A percentile compares a stretch with the other conserved stretches of the same genome.
Evolutionary conservation across 2,797 vertebrate genomes (phyloP).

Genomic region (Coreius guichenoti): DNA sequence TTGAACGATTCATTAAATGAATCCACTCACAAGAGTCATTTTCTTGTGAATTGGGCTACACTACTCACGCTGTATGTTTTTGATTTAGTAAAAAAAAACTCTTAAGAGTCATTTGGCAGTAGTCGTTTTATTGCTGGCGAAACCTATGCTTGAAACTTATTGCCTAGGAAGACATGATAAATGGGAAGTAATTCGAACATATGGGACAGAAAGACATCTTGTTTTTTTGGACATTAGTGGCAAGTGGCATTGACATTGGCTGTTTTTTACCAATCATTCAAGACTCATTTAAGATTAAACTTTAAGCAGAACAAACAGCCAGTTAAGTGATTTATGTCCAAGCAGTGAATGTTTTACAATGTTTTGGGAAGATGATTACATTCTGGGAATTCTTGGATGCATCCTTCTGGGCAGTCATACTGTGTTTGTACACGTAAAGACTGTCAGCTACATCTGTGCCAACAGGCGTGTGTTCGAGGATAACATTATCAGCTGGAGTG

Average conservation of each 20-base stretch:
- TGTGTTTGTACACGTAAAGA: slow-evolving; percentile 31
- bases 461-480: slow-evolving; percentile 15
- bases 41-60: background rate
- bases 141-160: background rate
- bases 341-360: slow-evolving; percentile 34
- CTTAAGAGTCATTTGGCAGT: background rate
- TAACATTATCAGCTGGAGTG: slow-evolving; percentile 52
- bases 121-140: slow-evolving; percentile 1
- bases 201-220: background rate
- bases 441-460: slow-evolving; percentile 26
- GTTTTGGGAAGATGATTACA: slow-evolving; percentile 14
- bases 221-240: background rate
- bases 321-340: background rate
- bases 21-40: background rate
- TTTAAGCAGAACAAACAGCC: slow-evolving; percentile 3
- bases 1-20: background rate
- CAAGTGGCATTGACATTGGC: background rate
- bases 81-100: background rate
- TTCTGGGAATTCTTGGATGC: slow-evolving; percentile 28
- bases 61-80: background rate
- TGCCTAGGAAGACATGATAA: background rate
- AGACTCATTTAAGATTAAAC: background rate
- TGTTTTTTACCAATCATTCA: background rate
- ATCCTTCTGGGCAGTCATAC: slow-evolving; percentile 4
- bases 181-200: background rate